Conservation (phyloP, 2,888 invertebrate species). For the Notocelia uddmanniana region DNA sequence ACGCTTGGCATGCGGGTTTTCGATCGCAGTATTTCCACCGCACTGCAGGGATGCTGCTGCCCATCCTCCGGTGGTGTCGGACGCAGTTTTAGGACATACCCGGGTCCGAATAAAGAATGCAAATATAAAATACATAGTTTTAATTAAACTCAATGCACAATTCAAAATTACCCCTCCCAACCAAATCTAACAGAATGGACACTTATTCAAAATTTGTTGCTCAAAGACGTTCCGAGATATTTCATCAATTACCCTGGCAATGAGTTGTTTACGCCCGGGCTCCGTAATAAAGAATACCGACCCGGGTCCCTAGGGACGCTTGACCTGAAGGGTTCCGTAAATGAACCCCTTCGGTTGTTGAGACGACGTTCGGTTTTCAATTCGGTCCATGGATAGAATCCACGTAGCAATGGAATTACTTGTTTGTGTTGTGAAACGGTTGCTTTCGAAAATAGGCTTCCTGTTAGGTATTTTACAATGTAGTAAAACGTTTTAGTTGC, state of each 20-base stretch:
- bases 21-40: too few relatives aligned
- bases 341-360: constrained; percentile 53
- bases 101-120: too few relatives aligned
- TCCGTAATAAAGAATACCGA: constrained; percentile 75
- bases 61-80: too few relatives aligned
- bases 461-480: too few relatives aligned
- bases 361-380: constrained; percentile 56
- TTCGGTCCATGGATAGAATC: constrained; percentile 47
- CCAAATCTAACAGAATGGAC: constrained; percentile 26
- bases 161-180: not conserved
- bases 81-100: too few relatives aligned
- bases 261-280: constrained; percentile 65
- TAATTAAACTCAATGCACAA: not conserved
- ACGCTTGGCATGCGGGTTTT: too few relatives aligned
- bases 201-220: constrained; percentile 30
- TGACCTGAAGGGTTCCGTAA: constrained; percentile 71
- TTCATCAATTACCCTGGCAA: constrained; percentile 66
- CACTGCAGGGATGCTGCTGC: too few relatives aligned
- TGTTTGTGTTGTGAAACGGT: not conserved
- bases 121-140: too few relatives aligned
- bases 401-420: not conserved
- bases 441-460: too few relatives aligned
- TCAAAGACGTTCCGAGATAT: constrained; percentile 60
- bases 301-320: constrained; percentile 65
- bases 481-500: too few relatives aligned